Evolutionary conservation across 2,888 invertebrate species (phyloP).

Genomic region (Congeria kusceri): DNA sequence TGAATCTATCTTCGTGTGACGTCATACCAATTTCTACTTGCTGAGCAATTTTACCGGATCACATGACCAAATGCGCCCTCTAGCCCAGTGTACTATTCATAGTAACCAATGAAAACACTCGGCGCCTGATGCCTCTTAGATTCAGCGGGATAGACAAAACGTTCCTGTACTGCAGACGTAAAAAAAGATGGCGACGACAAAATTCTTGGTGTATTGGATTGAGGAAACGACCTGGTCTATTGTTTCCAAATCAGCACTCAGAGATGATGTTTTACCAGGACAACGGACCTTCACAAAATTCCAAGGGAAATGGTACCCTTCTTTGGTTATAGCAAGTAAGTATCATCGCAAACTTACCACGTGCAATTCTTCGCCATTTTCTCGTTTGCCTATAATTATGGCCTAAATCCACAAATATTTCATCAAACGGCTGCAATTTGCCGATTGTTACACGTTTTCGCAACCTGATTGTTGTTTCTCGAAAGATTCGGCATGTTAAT

Average conservation of each 20-base stretch:
- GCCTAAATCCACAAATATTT: too few species aligned
- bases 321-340: conserved; percentile 31
- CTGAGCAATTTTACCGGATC: too few species aligned
- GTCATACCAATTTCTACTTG: too few species aligned
- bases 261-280: conserved; percentile 28
- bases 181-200: conserved; percentile 22
- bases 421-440: too few species aligned
- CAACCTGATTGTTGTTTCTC: too few species aligned
- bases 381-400: too few species aligned
- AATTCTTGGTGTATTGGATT: conserved; percentile 29
- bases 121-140: too few species aligned
- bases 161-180: too few species aligned
- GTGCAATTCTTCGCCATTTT: conserved; percentile 23
- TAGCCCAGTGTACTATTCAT: conserved; percentile 18
- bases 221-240: conserved; percentile 33
- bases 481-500: too few species aligned
- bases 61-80: conserved; percentile 21
- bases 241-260: conserved; percentile 20
- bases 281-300: conserved; percentile 22
- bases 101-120: too few species aligned
- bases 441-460: too few species aligned
- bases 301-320: conserved; percentile 29
- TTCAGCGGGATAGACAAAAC: background rate
- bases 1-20: too few species aligned
- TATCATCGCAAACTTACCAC: conserved; percentile 23